Evolutionary conservation across 2,888 invertebrate species (phyloP).

Genomic region (Xestia sexstrigata): DNA sequence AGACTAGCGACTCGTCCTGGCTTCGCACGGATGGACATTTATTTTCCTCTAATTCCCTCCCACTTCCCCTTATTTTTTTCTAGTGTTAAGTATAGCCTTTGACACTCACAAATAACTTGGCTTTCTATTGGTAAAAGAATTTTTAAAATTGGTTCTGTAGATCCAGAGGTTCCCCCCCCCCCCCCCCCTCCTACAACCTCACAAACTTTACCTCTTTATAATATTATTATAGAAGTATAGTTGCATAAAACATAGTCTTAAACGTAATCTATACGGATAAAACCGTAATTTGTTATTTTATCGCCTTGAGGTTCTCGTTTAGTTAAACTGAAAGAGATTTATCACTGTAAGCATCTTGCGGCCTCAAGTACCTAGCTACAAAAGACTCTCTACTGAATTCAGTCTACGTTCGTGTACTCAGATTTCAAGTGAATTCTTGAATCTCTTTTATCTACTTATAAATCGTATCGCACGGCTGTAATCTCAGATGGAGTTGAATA

Average conservation of each 20-base stretch:
- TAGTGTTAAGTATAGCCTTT: too few species aligned
- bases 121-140: too few species aligned
- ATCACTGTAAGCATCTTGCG: conserved; percentile 44
- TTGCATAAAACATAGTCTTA: background rate
- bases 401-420: conserved; percentile 16
- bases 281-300: conserved; percentile 27
- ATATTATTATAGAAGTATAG: too few species aligned
- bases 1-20: too few species aligned
- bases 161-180: too few species aligned
- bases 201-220: too few species aligned
- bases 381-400: conserved; percentile 42
- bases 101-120: too few species aligned
- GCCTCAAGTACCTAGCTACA: conserved; percentile 25
- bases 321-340: conserved; percentile 57
- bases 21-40: too few species aligned
- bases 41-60: too few species aligned
- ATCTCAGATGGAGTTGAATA: background rate
- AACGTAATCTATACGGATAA: conserved; percentile 18
- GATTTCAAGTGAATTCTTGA: conserved; percentile 30
- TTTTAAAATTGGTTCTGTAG: too few species aligned
- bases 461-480: background rate
- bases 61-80: too few species aligned
- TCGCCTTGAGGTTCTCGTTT: conserved; percentile 36
- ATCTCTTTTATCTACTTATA: conserved; percentile 2
- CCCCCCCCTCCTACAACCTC: too few species aligned